A percentile compares a stretch with the other conserved stretches of the same genome.
These are phyloP conservation scores for Opisthocomus hoazin DNA, from an alignment of 2,113 vertebrate species.

Conservation along the genomic window DNA sequence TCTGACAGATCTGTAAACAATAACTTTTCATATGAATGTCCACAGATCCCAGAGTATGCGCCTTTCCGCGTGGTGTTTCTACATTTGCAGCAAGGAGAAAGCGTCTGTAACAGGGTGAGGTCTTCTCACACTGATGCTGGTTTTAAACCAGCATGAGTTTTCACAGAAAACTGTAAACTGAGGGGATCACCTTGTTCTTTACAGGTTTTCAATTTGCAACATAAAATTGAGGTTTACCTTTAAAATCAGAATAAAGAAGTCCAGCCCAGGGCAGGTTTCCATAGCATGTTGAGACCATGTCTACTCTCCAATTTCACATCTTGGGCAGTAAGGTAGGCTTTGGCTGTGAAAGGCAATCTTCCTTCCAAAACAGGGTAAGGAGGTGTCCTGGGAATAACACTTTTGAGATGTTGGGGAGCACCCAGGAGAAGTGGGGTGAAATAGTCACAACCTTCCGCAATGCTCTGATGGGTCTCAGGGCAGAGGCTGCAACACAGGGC, in stretches of 20 bases:
- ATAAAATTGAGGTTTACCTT: neutral
- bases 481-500: neutral
- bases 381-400: neutral
- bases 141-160: neutral
- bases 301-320: rapidly evolving
- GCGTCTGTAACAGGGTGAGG: neutral
- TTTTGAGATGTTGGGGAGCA: rapidly evolving
- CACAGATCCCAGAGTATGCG: neutral
- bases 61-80: neutral
- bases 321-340: neutral
- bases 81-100: neutral
- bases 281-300: rapidly evolving
- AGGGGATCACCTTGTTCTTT: neutral
- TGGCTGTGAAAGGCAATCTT: neutral
- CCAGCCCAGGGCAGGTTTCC: neutral
- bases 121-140: neutral
- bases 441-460: rapidly evolving
- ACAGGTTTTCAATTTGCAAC: neutral
- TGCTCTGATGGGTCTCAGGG: rapidly evolving
- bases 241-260: neutral
- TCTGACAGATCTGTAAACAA: constrained; percentile 51
- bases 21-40: neutral
- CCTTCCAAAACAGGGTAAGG: neutral
- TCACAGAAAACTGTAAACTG: neutral
- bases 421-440: neutral